Percentiles rank a stretch among this genome's conserved stretches.
Evolutionary conservation across 2,797 vertebrate species (phyloP).

Genomic region (Alcedo quadribrachys): DNA sequence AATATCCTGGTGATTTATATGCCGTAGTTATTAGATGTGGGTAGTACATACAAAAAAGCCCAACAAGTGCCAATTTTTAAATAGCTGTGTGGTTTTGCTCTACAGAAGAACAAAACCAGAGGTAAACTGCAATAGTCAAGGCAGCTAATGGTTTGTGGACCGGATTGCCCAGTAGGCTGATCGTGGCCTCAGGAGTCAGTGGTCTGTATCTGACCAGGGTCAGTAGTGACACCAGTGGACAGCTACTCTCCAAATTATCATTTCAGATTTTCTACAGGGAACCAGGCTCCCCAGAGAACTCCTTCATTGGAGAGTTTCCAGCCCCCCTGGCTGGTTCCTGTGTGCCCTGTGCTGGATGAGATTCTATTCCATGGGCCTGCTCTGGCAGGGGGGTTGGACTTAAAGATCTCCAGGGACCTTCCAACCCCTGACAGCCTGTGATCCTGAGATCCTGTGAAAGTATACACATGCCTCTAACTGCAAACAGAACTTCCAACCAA

Average conservation of each 20-base stretch:
- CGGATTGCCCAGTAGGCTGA: background rate
- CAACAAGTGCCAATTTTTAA: background rate
- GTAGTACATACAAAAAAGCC: background rate
- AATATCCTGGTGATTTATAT: background rate
- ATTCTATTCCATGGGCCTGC: too few relatives aligned
- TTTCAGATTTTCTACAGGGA: conserved; percentile 1
- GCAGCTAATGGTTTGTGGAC: background rate
- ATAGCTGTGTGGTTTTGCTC: background rate
- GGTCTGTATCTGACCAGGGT: background rate
- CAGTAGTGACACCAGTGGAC: background rate
- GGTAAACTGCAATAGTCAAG: background rate
- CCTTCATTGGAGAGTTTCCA: too few relatives aligned
- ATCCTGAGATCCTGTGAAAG: background rate
- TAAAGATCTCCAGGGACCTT: too few relatives aligned
- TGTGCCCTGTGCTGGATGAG: too few relatives aligned
- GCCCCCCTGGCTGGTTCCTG: too few relatives aligned
- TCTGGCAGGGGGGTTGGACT: too few relatives aligned
- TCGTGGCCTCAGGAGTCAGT: background rate
- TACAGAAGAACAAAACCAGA: background rate
- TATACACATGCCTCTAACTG: background rate
- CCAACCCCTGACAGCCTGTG: too few relatives aligned
- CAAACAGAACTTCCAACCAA: background rate
- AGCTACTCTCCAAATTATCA: background rate
- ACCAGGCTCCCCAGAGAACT: too few relatives aligned
- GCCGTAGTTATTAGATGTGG: background rate